Conservation (phyloP, 2,797 vertebrate species). For the Hirundo rustica region DNA sequence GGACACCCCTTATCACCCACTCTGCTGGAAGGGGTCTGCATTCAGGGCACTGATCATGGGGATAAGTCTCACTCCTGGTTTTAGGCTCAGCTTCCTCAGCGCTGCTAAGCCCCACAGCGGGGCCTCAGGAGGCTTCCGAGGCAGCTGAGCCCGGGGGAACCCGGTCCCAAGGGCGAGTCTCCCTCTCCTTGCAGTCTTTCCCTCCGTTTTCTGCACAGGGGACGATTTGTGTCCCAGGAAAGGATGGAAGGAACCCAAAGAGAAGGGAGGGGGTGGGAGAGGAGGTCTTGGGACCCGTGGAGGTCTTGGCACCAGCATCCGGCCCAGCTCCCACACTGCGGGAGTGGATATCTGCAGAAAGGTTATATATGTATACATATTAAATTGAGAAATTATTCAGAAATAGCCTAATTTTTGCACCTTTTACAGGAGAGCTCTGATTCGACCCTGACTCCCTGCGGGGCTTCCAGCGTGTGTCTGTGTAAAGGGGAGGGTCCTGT, state of each 20-base stretch:
- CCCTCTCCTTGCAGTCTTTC: background rate
- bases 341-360: background rate
- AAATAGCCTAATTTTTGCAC: background rate
- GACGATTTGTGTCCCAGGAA: background rate
- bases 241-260: background rate
- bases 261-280: background rate
- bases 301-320: background rate
- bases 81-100: background rate
- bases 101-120: fast-evolving
- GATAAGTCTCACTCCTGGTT: background rate
- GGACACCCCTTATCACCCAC: background rate
- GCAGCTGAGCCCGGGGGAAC: fast-evolving
- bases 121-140: background rate
- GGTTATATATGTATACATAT: no score
- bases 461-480: fast-evolving
- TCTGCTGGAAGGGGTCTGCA: background rate
- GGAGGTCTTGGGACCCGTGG: no score
- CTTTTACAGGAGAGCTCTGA: fast-evolving
- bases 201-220: background rate
- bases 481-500: fast-evolving
- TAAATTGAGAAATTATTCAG: background rate
- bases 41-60: background rate
- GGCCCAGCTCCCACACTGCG: background rate
- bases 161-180: fast-evolving
- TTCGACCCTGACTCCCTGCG: fast-evolving